Evolutionary conservation across 2,797 vertebrate species (phyloP), one percentile per base, ranked within the genome.

Genomic region (Protosalanx chinensis): DNA sequence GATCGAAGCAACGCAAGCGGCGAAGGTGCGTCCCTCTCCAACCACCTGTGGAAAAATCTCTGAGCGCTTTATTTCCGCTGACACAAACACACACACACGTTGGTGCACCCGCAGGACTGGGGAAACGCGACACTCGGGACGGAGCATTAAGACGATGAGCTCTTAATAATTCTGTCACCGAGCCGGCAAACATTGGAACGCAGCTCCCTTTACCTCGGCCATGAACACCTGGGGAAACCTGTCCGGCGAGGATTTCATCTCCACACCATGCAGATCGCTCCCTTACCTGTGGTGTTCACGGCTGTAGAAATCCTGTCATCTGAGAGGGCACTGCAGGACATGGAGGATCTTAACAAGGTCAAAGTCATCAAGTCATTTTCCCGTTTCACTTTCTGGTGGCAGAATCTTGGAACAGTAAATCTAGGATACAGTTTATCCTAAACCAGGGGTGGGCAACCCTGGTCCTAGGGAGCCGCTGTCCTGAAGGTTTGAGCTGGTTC

Each of bases 91-190:
- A 75, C 81, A 72, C 23, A 27, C 23, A 27, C 23, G 23, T 27
- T 78, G 71, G 85, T 3, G 18, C 51, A 56, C 41, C 72, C 53
- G 75, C 81, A 78, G 74, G 80, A 75, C 79, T 68, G 81, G 79
- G 79, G 90, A 89, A 91, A 92, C 76, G 71, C 72, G 86, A 92
- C 83, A 90, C 90, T 76, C 76, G 72, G 79, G 81, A 88, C 86
- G 82, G 80, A 85, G 84, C 86, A 88, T 90, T 91, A 90, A 85
- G 88, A 90, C 81, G 87, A 92, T 91, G 88, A 90, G 90, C 84
- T 87, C 87, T 91, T 88, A 90, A 92, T 88, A 91, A 91, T 92
- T 91, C 87, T 90, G 88, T 88, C 86, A 88, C 85, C 76, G 75
- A 79, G 82, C 80, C 68, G 77, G 78, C 64, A 84, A 90, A 92